A percentile compares a stretch with the other conserved stretches of the same genome.
Evolutionary conservation across 2,888 invertebrate genomes (phyloP).

Genomic region (Drosophila multiciliata): DNA sequence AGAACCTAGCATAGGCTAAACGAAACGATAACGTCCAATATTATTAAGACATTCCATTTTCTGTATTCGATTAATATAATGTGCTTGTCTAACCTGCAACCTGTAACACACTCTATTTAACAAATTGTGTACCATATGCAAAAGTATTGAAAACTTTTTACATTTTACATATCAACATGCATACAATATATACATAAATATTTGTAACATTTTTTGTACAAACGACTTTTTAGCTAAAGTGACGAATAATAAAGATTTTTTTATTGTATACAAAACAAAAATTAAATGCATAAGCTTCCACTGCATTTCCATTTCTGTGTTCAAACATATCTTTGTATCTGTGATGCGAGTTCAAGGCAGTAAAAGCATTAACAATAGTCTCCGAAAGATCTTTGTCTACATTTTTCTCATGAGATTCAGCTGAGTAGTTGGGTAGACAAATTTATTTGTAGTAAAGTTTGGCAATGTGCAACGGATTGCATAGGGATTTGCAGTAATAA

Average conservation of each 20-base stretch:
- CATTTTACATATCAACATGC: conserved; percentile 27
- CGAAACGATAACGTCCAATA: conserved; percentile 52
- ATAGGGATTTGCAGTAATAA: conserved; percentile 23
- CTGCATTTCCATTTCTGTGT: conserved; percentile 31
- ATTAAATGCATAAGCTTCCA: conserved; percentile 17
- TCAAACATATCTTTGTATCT: conserved; percentile 13
- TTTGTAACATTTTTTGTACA: conserved; percentile 68
- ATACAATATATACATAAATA: conserved; percentile 34
- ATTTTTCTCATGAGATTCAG: conserved; percentile 53
- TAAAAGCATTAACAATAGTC: conserved; percentile 35
- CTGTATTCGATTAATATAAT: conserved; percentile 12
- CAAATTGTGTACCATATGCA: conserved; percentile 47
- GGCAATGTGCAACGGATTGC: conserved; percentile 35
- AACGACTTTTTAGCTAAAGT: conserved; percentile 70
- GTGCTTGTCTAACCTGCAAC: conserved; percentile 30
- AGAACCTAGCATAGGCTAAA: conserved; percentile 30
- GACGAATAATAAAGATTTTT: conserved; percentile 70
- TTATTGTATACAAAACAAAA: conserved; percentile 67
- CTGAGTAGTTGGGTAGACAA: conserved; percentile 13
- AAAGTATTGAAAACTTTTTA: conserved; percentile 44
- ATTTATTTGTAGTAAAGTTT: conserved; percentile 24
- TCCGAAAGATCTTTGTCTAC: conserved; percentile 29
- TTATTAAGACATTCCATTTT: conserved; percentile 42
- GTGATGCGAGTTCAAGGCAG: conserved; percentile 61
- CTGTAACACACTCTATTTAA: conserved; percentile 12